Conservation (phyloP, 1,140 invertebrate species). For the Ptiloglossa arizonensis region DNA sequence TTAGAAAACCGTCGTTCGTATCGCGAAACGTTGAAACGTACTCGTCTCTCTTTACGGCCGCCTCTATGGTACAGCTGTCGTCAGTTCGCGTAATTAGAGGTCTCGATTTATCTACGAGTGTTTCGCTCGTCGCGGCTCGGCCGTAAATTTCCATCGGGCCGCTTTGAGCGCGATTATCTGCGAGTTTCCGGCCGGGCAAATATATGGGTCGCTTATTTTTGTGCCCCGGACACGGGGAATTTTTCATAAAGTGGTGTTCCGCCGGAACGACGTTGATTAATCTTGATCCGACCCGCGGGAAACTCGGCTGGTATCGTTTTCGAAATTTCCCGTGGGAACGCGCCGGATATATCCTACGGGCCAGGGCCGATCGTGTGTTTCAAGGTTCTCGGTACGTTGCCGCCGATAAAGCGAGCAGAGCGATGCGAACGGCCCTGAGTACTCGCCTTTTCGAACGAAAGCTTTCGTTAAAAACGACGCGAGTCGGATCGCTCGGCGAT, state of each 20-base stretch:
- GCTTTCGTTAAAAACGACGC: too few species aligned
- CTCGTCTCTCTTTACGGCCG: not conserved
- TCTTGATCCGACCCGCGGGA: not conserved
- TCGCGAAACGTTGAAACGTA: not conserved
- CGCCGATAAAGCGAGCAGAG: too few species aligned
- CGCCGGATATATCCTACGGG: too few species aligned
- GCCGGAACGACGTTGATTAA: slow-evolving; percentile 16
- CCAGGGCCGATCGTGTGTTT: too few species aligned
- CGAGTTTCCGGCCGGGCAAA: slow-evolving; percentile 1
- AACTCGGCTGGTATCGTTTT: slow-evolving; percentile 39
- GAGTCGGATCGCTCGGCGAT: too few species aligned
- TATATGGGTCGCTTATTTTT: slow-evolving; percentile 16
- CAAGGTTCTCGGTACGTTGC: too few species aligned
- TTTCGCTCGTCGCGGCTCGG: not conserved
- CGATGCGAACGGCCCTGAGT: too few species aligned
- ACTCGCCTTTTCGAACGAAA: too few species aligned
- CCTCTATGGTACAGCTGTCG: not conserved
- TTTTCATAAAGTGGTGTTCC: not conserved
- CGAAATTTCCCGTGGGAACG: slow-evolving; percentile 50
- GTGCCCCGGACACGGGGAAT: not conserved
- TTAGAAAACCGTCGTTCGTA: not conserved
- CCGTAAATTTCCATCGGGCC: not conserved
- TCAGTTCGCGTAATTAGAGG: not conserved
- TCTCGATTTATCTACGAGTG: not conserved
- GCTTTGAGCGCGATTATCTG: not conserved